Evolutionary conservation across 2,797 vertebrate species (phyloP).

Genomic region (Hyperoplus immaculatus): DNA sequence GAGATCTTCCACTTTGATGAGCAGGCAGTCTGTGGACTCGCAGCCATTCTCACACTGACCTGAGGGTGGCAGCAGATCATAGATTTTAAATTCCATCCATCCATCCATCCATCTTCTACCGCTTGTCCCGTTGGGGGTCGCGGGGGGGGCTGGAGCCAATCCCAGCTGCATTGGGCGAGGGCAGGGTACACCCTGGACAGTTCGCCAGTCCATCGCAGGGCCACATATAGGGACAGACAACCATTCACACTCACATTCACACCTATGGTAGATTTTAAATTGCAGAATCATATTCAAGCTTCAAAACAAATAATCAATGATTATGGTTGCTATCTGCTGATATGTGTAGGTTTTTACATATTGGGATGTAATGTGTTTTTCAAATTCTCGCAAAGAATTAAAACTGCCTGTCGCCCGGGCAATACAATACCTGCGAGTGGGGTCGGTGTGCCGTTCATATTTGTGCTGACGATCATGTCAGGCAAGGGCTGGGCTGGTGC

Average conservation of each 20-base stretch:
- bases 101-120: too few relatives aligned
- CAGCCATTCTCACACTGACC: constrained; percentile 88
- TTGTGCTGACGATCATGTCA: constrained; percentile 80
- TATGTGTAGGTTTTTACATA: not conserved
- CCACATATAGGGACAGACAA: too few relatives aligned
- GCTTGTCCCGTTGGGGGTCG: too few relatives aligned
- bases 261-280: not conserved
- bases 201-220: too few relatives aligned
- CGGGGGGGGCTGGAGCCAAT: too few relatives aligned
- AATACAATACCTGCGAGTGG: constrained; percentile 85
- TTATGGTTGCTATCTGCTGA: not conserved
- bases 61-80: constrained; percentile 67
- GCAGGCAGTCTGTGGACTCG: constrained; percentile 88
- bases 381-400: not conserved
- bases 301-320: not conserved
- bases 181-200: too few relatives aligned
- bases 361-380: not conserved
- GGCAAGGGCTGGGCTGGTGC: constrained; percentile 79
- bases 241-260: too few relatives aligned
- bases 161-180: too few relatives aligned
- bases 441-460: constrained; percentile 66
- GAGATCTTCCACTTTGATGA: constrained; percentile 90
- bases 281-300: too few relatives aligned
- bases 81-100: not conserved
- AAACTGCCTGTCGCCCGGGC: not conserved